Base-by-base conservation (phyloP, 1,140 invertebrate species). In the Drosophila bocqueti region DNA sequence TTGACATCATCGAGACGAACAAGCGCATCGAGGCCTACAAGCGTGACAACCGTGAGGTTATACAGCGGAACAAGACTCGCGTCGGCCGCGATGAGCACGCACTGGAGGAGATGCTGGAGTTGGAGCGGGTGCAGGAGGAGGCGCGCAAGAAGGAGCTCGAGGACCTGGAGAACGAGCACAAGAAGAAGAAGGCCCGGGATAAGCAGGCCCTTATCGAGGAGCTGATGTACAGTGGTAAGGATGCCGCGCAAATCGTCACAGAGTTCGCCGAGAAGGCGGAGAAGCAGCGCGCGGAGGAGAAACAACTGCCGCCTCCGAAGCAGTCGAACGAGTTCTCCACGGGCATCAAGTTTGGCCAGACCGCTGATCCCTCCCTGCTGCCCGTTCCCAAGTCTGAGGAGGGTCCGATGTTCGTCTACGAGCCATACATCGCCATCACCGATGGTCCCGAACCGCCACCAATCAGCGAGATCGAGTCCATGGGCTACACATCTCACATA, bases 21-120 rank as follows among this genome's bases (percentile, higher is more conserved):
- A 97, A 96, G 91, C 96, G 95, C 90, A 98, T 99, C 79, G 98
- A 99, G 83, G 96, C 97, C 71, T 99, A 99, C 93, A 98, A 98
- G 93, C 97, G 96, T 73, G 97, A 99, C 76, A 99, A 99, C 93
- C 96, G 96, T 75, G 98, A 99, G 46, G 93, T 96, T 58, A 99
- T 99, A 68, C 94, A 96, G 77, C 98, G 97, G 83, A 99, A 98
- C 92, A 97, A 97, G 93, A 95, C 95, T 2, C 96, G 95, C 92
- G 92, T 96, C 18, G 96, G 96, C 60, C 85, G 91, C 38, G 92
- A 93, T 13, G 92, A 93, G 42, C 90, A 78, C 79, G 97, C 98
- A 86, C 91, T 99, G 45, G 97, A 98, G 85, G 96, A 97, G 92
- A 94, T 99, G 66, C 93, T 99, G 45, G 97, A 99, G 90, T 93